A percentile compares a stretch with the other conserved stretches of the same genome.
Conservation (phyloP, 2,888 invertebrate species). For the Desoria tigrina region DNA sequence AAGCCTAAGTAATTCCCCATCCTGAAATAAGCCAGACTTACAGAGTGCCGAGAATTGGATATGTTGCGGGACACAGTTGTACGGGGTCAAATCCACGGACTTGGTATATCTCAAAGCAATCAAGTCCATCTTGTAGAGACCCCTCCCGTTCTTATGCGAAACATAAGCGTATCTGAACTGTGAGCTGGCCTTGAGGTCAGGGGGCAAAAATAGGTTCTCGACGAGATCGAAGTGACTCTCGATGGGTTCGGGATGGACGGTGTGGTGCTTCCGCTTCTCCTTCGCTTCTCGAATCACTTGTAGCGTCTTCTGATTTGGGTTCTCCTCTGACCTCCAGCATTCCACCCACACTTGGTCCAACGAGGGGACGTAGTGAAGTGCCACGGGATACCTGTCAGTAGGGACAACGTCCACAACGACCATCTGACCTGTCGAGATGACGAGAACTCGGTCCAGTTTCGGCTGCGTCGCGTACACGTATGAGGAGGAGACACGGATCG, state of each 20-base stretch:
- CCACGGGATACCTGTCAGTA: slow-evolving; percentile 72
- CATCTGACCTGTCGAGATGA: slow-evolving; percentile 72
- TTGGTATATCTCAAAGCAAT: slow-evolving; percentile 70
- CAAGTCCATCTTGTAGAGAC: slow-evolving; percentile 72
- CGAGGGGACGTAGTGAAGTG: slow-evolving; percentile 69
- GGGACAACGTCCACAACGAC: slow-evolving; percentile 71
- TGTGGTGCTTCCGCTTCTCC: slow-evolving; percentile 70
- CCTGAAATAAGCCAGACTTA: too few relatives aligned
- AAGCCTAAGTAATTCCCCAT: too few relatives aligned
- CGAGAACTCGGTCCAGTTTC: slow-evolving; percentile 68
- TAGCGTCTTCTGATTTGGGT: slow-evolving; percentile 67
- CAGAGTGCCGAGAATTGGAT: slow-evolving; percentile 72
- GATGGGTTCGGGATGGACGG: slow-evolving; percentile 66
- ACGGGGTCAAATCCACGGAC: slow-evolving; percentile 70
- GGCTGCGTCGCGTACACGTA: slow-evolving; percentile 75
- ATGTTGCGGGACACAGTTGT: slow-evolving; percentile 71
- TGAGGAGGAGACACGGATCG: slow-evolving; percentile 69
- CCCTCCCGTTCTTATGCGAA: slow-evolving; percentile 70
- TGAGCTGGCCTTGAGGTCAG: slow-evolving; percentile 60
- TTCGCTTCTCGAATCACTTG: slow-evolving; percentile 73
- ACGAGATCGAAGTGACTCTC: slow-evolving; percentile 75
- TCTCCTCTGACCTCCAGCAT: slow-evolving; percentile 56
- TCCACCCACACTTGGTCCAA: slow-evolving; percentile 63
- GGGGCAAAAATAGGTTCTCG: slow-evolving; percentile 66
- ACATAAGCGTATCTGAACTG: slow-evolving; percentile 73